Evolutionary conservation across 2,113 vertebrate genomes (phyloP).

Genomic region (Protomyctophum bolini): DNA sequence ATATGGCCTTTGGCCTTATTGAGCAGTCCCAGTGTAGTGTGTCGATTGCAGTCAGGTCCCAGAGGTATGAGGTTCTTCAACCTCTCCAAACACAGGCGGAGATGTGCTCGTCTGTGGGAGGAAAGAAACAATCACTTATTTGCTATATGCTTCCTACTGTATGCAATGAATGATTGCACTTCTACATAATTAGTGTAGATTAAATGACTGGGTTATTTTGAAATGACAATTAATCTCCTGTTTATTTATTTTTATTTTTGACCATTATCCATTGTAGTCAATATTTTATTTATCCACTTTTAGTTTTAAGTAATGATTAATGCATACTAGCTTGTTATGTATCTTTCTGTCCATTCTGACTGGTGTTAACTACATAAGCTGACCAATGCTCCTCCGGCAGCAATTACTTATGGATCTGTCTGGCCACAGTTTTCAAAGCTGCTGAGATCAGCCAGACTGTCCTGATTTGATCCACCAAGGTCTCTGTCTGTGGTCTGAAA

Average conservation of each 20-base stretch:
- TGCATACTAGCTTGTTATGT: slow-evolving; percentile 16
- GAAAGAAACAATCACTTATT: slow-evolving; percentile 17
- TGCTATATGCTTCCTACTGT: not conserved
- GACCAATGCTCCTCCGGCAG: slow-evolving; percentile 18
- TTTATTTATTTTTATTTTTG: slow-evolving; percentile 5
- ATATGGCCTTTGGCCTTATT: slow-evolving; percentile 98
- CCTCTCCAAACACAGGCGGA: slow-evolving; percentile 93
- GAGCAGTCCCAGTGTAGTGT: slow-evolving; percentile 95
- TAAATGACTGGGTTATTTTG: not conserved
- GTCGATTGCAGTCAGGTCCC: slow-evolving; percentile 92
- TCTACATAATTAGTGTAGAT: not conserved
- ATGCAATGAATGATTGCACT: not conserved
- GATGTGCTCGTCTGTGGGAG: slow-evolving; percentile 89
- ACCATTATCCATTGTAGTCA: slow-evolving; percentile 9
- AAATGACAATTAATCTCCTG: not conserved
- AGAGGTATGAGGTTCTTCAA: slow-evolving; percentile 96
- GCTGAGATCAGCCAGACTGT: slow-evolving; percentile 39
- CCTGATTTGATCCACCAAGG: slow-evolving; percentile 43
- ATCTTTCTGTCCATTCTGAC: slow-evolving; percentile 37
- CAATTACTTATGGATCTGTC: slow-evolving; percentile 40
- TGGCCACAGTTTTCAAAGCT: slow-evolving; percentile 42
- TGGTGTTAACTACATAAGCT: slow-evolving; percentile 18
- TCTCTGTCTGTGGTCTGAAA: slow-evolving; percentile 29
- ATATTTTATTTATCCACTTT: not conserved
- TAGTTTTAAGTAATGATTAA: slow-evolving; percentile 15